A percentile compares a stretch with the other conserved stretches of the same genome.
Conservation (phyloP, 2,888 invertebrate species). For the Diplolepis rosae region DNA sequence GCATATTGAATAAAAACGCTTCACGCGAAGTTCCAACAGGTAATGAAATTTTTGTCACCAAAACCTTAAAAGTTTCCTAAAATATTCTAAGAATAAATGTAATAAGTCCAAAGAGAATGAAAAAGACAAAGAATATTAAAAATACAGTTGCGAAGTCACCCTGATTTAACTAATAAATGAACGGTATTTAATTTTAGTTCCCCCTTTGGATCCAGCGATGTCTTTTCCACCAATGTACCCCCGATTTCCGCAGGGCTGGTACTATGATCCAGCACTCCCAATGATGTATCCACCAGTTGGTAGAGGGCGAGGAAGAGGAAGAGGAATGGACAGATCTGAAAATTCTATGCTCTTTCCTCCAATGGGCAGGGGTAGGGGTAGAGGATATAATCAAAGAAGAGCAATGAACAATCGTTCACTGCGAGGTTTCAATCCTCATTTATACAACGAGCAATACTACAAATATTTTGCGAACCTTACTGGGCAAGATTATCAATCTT, state of each 20-base stretch:
- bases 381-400: constrained; percentile 56
- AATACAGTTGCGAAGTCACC: no score
- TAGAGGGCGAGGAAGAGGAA: constrained; percentile 23
- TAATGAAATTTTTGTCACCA: no score
- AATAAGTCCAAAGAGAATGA: no score
- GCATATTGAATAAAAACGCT: constrained; percentile 56
- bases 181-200: not conserved
- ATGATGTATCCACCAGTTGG: constrained; percentile 57
- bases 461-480: constrained; percentile 80
- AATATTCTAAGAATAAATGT: no score
- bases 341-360: no score
- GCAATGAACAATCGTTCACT: constrained; percentile 52
- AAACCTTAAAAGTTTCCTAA: no score
- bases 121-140: no score
- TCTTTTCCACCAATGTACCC: constrained; percentile 61
- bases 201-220: constrained; percentile 49
- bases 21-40: constrained; percentile 36
- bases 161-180: not conserved
- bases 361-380: constrained; percentile 39
- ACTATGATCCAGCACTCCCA: constrained; percentile 64
- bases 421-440: constrained; percentile 65
- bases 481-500: constrained; percentile 76
- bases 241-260: constrained; percentile 65
- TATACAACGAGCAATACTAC: constrained; percentile 74
- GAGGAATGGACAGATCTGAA: no score